Evolutionary conservation across 2,797 vertebrate genomes (phyloP), one percentile per base, ranked within the genome.

Genomic region (Platyrinchus mystaceus): DNA sequence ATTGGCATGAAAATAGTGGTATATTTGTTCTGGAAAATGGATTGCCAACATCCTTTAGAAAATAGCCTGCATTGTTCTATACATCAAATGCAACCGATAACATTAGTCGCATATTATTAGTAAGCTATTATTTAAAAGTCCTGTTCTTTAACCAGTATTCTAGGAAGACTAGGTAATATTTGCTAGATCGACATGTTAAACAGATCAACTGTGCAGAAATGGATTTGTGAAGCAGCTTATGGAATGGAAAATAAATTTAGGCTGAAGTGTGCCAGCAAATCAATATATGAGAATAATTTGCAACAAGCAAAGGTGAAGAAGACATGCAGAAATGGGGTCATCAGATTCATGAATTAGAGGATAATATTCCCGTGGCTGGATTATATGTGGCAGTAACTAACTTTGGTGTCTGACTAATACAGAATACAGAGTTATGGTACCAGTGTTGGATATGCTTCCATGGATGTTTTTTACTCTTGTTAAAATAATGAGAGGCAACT

Each of bases 171-270:
- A 93, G 90, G 52, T 91, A 89, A 16, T 77, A 59, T 94, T 94
- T 94, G 84, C 70, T 80, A 80, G 63, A 76, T 87, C 78, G 79
- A 60, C 8, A 23, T 90, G 71, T 92, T 88, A 86, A 96, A 90
- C 58, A 94, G 32, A 83, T 94, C 75, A 58, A 94, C 73, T 88
- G 70, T 94, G n/a, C 71, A 89, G 84, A 80, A 91, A 28, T 26
- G 62, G 49, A 39, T 82, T 96, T 94, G 90, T 83, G 74, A 96
- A 90, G 64, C 92, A 93, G 83, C 58, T 90, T 93, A 94, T 69
- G 1, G 77, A 89, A 91, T 96, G 87, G 88, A 97, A 96, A 95
- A 91, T 94, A 95, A 95, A 94, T 95, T 95, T 74, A 63, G 87
- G 68, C 86, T 82, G 60, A 88, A 82, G 56, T 70, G 28, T 93